phyloP scores from a whole-genome alignment of 2,113 vertebrate genomes.

The Pseudonaja textilis region DNA sequence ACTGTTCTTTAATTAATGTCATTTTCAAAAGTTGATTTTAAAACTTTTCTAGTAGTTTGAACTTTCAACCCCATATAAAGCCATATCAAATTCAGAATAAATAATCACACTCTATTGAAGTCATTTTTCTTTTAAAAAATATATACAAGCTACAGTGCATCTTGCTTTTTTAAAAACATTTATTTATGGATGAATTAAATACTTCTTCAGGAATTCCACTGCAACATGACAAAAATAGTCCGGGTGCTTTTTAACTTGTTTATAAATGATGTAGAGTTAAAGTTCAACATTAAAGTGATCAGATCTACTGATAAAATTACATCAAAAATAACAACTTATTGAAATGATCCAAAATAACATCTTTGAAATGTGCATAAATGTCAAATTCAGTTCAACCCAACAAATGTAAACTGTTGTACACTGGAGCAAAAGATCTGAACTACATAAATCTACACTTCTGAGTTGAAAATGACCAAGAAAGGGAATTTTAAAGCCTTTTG shows the following conservation, averaged over 20 bases:
- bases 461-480: background rate
- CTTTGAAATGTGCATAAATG: background rate
- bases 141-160: slow-evolving; percentile 16
- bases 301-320: background rate
- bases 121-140: slow-evolving; percentile 41
- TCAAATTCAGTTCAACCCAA: background rate
- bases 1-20: slow-evolving; percentile 50
- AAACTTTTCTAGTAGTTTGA: slow-evolving; percentile 54
- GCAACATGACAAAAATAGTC: background rate
- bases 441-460: background rate
- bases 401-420: background rate
- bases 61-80: slow-evolving; percentile 51
- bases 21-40: slow-evolving; percentile 54
- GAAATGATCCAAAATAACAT: background rate
- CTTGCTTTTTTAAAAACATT: slow-evolving; percentile 22
- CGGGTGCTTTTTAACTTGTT: background rate
- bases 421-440: background rate
- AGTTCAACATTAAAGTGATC: background rate
- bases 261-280: background rate
- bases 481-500: background rate
- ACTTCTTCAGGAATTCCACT: background rate
- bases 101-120: slow-evolving; percentile 39
- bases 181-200: background rate
- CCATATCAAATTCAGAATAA: slow-evolving; percentile 54
- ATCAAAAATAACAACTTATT: background rate